Conservation (phyloP, 2,888 invertebrate genomes). For the Brassicogethes aeneus region DNA sequence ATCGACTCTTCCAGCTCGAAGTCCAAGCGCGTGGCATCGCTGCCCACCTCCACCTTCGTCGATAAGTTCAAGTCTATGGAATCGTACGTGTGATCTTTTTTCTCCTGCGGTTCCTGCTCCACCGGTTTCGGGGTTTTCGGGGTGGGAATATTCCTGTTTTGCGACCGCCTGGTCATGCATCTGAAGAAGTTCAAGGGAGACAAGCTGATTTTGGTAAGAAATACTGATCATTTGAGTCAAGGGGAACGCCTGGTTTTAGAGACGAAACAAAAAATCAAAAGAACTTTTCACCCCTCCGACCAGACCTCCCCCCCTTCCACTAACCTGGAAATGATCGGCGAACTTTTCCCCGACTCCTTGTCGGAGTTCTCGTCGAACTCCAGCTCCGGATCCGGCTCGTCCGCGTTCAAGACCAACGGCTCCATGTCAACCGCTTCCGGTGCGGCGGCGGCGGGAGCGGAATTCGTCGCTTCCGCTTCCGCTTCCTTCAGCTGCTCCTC, state of each 20-base stretch:
- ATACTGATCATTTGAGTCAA: too few relatives aligned
- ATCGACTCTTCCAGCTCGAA: constrained; percentile 18
- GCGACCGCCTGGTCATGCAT: constrained; percentile 35
- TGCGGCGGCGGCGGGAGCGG: neutral
- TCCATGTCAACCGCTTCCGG: constrained; percentile 27
- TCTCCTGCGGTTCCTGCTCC: constrained; percentile 18
- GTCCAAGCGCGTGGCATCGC: constrained; percentile 30
- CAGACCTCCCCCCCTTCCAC: too few relatives aligned
- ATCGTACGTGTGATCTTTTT: constrained; percentile 20
- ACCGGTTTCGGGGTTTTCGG: constrained; percentile 35
- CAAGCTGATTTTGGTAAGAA: too few relatives aligned
- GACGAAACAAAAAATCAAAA: neutral
- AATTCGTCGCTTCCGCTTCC: constrained; percentile 4
- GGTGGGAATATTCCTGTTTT: constrained; percentile 34
- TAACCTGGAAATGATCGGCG: constrained; percentile 26
- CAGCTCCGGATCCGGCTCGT: constrained; percentile 32
- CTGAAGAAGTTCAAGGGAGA: too few relatives aligned
- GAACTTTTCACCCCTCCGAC: neutral
- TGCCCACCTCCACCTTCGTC: constrained; percentile 29
- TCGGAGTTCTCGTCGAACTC: constrained; percentile 35
- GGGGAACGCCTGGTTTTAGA: too few relatives aligned
- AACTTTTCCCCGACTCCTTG: constrained; percentile 29
- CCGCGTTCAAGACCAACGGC: constrained; percentile 26
- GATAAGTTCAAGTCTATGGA: constrained; percentile 21
- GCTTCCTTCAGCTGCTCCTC: constrained; percentile 1